Base-by-base conservation (phyloP, 1,140 invertebrate species). In the Ips typographus region DNA sequence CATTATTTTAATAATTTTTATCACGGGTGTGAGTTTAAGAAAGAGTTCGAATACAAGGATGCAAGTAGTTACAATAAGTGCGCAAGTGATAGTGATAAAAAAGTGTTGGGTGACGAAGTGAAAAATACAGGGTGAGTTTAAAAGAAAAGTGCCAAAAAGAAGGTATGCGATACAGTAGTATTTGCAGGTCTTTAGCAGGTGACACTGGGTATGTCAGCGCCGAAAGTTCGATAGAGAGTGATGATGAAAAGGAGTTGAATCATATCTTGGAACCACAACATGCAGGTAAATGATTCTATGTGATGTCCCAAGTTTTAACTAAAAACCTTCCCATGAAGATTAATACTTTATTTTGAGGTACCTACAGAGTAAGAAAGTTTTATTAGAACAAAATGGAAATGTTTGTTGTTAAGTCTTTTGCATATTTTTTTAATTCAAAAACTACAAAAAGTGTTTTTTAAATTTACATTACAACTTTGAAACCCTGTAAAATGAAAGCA, bases 251-350 rank as follows among this genome's bases (percentile, higher is more conserved):
- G 57, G 80, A 81, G 40, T 68, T 77, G 39, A 79, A 81, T 65
- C 85, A 86, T 74, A 80, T 86, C 51, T 75, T 86, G 47, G 85
- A 84, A 4, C 84, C 85, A 0, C 75, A 81, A 53, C 71, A 76
- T 40, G 70, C 73, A 61, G 69, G 69, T 64, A 65, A 62, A n/a
- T 40, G 41, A 51, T 61, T 40, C 41, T 38, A 8, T 0, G 22
- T 22, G 22, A n/a, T n/a, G n/a, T n/a, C n/a, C n/a, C n/a, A 22
- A 22, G 22, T 22, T 22, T 22, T 22, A 22, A 22, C 22, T 22
- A 22, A 22, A 22, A 22, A 22, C 22, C 22, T 22, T 22, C 22
- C 22, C 22, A 22, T 22, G 22, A 22, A 22, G 22, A 22, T 22
- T 22, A 0, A 22, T 22, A 22, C 22, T 22, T 22, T 22, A 22